Conservation (phyloP, 2,888 invertebrate species). For the Balanococcus diminutus region DNA sequence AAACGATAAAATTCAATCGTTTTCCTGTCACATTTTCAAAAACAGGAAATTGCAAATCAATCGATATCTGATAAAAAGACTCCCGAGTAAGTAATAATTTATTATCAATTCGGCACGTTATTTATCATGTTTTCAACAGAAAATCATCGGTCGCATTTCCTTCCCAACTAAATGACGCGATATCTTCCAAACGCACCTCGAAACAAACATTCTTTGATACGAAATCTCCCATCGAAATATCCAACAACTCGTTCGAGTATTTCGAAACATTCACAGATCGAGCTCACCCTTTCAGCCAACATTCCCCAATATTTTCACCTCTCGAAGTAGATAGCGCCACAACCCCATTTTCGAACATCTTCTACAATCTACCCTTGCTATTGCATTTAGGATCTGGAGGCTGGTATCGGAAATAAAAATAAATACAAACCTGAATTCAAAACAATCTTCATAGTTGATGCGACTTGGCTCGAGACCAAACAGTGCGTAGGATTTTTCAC, state of each 20-base stretch:
- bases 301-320: not conserved
- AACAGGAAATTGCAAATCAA: not conserved
- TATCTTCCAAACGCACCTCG: not conserved
- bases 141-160: not conserved
- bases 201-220: not conserved
- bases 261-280: not conserved
- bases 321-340: not conserved
- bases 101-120: not conserved
- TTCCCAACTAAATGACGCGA: not conserved
- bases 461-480: not conserved
- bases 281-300: not conserved
- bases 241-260: not conserved
- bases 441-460: not conserved
- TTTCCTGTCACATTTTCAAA: not conserved
- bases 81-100: not conserved
- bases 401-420: no score
- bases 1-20: not conserved
- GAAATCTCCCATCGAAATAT: not conserved
- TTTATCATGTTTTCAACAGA: not conserved
- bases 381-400: no score
- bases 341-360: not conserved
- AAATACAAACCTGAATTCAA: not conserved
- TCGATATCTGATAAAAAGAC: not conserved
- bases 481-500: not conserved
- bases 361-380: not conserved